phyloP scores from a whole-genome alignment of 2,797 vertebrate genomes.

The Chelonia mydas region DNA sequence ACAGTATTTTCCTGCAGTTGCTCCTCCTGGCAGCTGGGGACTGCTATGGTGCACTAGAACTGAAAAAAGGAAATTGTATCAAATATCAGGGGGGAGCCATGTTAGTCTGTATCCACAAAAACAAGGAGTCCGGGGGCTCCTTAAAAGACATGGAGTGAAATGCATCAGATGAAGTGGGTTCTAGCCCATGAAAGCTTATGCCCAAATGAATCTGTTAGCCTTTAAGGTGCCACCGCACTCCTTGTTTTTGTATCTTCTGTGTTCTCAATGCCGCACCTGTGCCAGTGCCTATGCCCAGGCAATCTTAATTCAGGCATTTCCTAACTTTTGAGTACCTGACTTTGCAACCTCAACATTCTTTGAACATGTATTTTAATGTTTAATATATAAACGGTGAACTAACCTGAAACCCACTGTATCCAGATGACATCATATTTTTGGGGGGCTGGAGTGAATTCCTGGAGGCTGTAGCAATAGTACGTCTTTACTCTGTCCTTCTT shows the following conservation, averaged over 20 bases:
- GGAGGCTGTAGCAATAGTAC: constrained; percentile 92
- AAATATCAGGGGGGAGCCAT: no score
- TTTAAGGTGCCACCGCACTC: no score
- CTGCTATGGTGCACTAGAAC: not conserved
- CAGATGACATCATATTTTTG: constrained; percentile 94
- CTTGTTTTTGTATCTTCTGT: not conserved
- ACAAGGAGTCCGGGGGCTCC: no score
- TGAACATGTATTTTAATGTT: not conserved
- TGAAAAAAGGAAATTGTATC: not conserved
- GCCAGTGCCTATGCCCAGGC: not conserved
- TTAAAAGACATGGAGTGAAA: no score
- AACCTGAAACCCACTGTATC: constrained; percentile 98
- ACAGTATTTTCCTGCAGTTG: not conserved
- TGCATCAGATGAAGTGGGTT: no score
- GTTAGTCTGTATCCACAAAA: no score
- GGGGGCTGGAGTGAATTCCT: constrained; percentile 88
- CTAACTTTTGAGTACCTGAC: not conserved
- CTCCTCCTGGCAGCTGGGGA: not conserved
- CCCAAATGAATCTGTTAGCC: no score
- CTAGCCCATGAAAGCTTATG: no score
- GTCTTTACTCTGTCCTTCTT: constrained; percentile 88
- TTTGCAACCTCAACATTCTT: not conserved
- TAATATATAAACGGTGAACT: constrained; percentile 69
- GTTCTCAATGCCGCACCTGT: not conserved
- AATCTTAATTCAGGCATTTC: not conserved